Percentiles rank a stretch among this genome's conserved stretches.
phyloP scores from a whole-genome alignment of 2,113 vertebrate species.

The Tapirus terrestris region DNA sequence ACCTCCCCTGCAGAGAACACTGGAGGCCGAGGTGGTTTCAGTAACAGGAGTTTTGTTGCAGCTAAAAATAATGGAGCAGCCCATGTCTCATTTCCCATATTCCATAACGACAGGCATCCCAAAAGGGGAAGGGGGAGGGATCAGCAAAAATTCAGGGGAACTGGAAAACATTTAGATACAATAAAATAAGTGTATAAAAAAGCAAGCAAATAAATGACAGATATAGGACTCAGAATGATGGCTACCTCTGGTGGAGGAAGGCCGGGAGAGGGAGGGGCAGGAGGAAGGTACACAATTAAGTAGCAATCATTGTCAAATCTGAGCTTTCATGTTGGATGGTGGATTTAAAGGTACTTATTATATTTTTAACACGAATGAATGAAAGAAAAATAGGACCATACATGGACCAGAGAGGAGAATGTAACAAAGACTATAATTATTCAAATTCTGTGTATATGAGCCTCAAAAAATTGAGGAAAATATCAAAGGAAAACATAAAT shows the following conservation, averaged over 20 bases:
- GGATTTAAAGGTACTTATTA: neutral
- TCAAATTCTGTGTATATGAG: neutral
- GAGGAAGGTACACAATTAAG: neutral
- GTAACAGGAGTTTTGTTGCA: slow-evolving; percentile 10
- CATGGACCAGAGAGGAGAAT: neutral
- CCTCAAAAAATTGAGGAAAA: neutral
- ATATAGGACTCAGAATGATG: neutral
- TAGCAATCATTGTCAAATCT: neutral
- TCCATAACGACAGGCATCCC: neutral
- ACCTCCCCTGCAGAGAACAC: neutral
- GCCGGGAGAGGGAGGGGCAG: neutral
- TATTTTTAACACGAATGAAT: neutral
- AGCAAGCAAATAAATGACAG: neutral
- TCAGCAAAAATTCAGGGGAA: neutral
- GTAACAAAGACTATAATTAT: neutral
- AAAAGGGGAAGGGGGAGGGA: neutral
- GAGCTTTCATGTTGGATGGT: neutral
- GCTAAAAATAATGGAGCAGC: slow-evolving; percentile 53
- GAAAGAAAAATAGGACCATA: neutral
- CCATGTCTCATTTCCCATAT: slow-evolving; percentile 34
- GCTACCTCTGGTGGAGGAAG: neutral
- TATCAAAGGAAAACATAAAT: neutral
- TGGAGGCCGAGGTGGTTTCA: slow-evolving; percentile 2
- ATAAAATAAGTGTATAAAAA: neutral
- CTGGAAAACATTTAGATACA: neutral